Evolutionary conservation across 2,888 invertebrate genomes (phyloP), one percentile per base, ranked within the genome.

Genomic region (Apotomis capreana): DNA sequence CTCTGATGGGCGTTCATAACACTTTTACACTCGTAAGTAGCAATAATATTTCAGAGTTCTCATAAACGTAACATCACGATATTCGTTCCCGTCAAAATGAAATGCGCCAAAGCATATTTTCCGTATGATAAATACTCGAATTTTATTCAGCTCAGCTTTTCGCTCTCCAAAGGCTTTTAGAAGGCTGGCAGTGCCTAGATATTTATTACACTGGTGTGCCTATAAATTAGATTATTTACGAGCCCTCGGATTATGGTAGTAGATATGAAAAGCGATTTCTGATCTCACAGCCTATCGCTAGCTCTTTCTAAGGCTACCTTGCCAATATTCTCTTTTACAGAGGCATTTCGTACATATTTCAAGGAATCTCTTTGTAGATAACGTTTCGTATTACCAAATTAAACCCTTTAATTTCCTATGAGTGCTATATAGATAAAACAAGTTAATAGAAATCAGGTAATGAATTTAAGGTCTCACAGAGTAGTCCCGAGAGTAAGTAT

Each of bases 181-280:
- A 54, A 68, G 57, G 58, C 15, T 58, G 58, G 58, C 36, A 63
- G 72, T 63, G 59, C 59, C 46, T 59, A 57, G 55, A 59, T 68
- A 72, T 72, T 68, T 68, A 72, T 68, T 63, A 68, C 68, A 36
- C 68, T 68, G 68, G 58, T 68, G 36, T 49, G 72, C 26, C 62
- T 68, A 72, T 72, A 68, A 72, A 72, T 63, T 59, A 68, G 52
- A 63, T 68, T 72, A 72, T 72, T 68, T 72, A 72, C 72, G 68
- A 63, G 44, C 58, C 40, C 63, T 63, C 58, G 58, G 59, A 58
- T 72, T 68, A 52, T 63, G 54, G 44, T 44, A 62, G 57, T 13
- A 72, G 71, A 72, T 68, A 72, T 72, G 72, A 72, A 63, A 68
- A 62, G 68, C 68, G 52, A 62, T 68, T 63, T 63, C 68, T 46